Percentiles rank a stretch among this genome's conserved stretches.
These are phyloP conservation scores for Caenorhabditis sp. DNA, from an alignment of 2,888 invertebrate genomes.

Conservation along the genomic window DNA sequence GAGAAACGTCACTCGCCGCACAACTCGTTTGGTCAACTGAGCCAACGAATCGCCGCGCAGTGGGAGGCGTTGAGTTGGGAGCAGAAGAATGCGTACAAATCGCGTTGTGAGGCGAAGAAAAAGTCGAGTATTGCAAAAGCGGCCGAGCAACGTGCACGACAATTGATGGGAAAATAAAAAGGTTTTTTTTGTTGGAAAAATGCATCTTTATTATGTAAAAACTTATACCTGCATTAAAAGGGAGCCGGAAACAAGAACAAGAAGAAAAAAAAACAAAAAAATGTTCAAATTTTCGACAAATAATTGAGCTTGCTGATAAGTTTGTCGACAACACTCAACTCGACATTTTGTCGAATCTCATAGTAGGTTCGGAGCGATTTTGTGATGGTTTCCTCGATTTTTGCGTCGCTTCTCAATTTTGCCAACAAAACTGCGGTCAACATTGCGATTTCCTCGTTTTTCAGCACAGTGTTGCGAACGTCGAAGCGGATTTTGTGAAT, in stretches of 20 bases:
- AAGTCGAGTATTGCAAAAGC: slow-evolving; percentile 28
- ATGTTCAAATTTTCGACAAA: too few species aligned
- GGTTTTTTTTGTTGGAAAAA: not conserved
- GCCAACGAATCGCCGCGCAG: slow-evolving; percentile 25
- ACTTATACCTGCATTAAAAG: too few species aligned
- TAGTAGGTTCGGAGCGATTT: not conserved
- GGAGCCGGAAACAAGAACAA: not conserved
- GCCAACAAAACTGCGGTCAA: slow-evolving; percentile 8
- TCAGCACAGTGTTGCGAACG: slow-evolving; percentile 19
- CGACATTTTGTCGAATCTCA: not conserved
- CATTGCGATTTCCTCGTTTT: slow-evolving; percentile 13
- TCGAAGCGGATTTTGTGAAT: slow-evolving; percentile 5
- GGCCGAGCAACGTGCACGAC: slow-evolving; percentile 17
- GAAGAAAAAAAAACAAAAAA: too few species aligned
- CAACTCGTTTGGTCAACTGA: slow-evolving; percentile 24
- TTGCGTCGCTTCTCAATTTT: not conserved
- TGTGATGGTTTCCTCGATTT: not conserved
- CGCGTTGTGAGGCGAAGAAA: slow-evolving; percentile 21
- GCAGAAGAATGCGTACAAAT: slow-evolving; percentile 23
- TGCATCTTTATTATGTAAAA: not conserved
- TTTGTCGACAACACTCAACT: not conserved
- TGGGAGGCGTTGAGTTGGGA: slow-evolving; percentile 20
- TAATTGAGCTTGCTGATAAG: not conserved
- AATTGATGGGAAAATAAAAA: slow-evolving; percentile 4
- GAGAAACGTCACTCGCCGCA: slow-evolving; percentile 18